Evolutionary conservation across 2,113 vertebrate genomes (phyloP).

Genomic region (Mesembrinibis cayennensis): DNA sequence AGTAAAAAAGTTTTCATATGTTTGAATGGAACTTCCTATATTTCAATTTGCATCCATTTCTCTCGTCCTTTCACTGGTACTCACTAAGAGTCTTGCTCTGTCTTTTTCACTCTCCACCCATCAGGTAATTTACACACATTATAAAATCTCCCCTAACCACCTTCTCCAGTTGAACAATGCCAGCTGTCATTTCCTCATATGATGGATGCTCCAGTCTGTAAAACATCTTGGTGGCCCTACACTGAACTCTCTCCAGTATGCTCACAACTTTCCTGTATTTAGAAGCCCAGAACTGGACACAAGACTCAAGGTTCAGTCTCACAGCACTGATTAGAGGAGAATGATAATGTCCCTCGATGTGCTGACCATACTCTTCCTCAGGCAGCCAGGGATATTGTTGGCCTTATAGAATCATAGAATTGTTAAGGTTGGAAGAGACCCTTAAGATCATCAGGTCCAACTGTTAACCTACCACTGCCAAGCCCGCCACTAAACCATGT

Average conservation of each 20-base stretch:
- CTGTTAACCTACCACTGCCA: no score
- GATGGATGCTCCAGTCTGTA: not conserved
- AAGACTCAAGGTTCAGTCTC: not conserved
- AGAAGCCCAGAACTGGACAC: not conserved
- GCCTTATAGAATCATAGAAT: no score
- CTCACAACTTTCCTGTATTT: not conserved
- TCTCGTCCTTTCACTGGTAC: not conserved
- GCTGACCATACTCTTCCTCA: not conserved
- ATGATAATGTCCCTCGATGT: not conserved
- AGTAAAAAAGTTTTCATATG: not conserved
- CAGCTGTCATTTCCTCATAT: not conserved
- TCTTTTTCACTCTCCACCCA: not conserved
- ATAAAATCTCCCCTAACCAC: not conserved
- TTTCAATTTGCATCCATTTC: not conserved
- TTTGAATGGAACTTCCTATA: not conserved
- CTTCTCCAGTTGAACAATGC: not conserved
- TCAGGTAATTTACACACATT: not conserved
- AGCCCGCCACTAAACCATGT: no score
- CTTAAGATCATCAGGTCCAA: no score
- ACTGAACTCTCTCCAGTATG: not conserved
- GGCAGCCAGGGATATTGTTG: not conserved
- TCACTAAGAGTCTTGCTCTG: not conserved
- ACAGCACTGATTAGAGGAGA: not conserved
- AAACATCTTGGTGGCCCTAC: not conserved
- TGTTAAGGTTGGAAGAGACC: no score